Base-by-base conservation (phyloP, 2,888 invertebrate species). In the Phyllotreta striolata region DNA sequence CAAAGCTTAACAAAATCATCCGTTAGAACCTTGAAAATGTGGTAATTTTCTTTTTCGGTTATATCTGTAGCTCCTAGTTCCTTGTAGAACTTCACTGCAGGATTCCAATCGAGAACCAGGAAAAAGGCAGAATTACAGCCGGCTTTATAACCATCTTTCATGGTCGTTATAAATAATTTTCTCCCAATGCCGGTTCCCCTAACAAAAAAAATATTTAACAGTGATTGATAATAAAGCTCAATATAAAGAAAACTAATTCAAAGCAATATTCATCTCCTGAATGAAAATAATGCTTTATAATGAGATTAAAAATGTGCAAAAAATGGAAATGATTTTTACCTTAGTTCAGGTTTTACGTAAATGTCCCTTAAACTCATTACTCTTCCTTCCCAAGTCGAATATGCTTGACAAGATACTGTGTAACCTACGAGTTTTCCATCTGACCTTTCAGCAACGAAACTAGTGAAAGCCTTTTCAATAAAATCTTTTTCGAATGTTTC, bases 301-400 rank as follows among this genome's bases (percentile, higher is more conserved):
- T 24, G 24, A 24, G 24, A 24, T 3, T 24, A 24, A 3, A 24
- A 24, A 24, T 24, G 24, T n/a, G n/a, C n/a, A n/a, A n/a, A n/a
- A n/a, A n/a, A n/a, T n/a, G n/a, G n/a, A n/a, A 24, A 24, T 24
- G 24, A 24, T 44, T n/a, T 4, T 44, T 37, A 56, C 56, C 56
- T 56, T 24, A 46, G 35, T n/a, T 56, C 35, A 10, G 56, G 44
- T 12, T 34, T 56, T 8, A 56, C 46, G 6, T 46, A 56, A 4
- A 56, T n/a, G 14, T 56, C 56, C 13, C 43, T 37, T 6, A 56
- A 41, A 37, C 38, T 12, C 7, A 56, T 9, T 10, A 43, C 8
- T 56, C 37, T 56, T 9, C 56, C 56, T 4, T 56, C 56, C 44
- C 44, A 56, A 10, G 44, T 44, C 1, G 56, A 56, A 46, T 56